Percentiles rank a stretch among this genome's conserved stretches.
These are phyloP conservation scores for Carcharodon carcharias DNA, from an alignment of 2,797 vertebrate genomes.

Conservation along the genomic window DNA sequence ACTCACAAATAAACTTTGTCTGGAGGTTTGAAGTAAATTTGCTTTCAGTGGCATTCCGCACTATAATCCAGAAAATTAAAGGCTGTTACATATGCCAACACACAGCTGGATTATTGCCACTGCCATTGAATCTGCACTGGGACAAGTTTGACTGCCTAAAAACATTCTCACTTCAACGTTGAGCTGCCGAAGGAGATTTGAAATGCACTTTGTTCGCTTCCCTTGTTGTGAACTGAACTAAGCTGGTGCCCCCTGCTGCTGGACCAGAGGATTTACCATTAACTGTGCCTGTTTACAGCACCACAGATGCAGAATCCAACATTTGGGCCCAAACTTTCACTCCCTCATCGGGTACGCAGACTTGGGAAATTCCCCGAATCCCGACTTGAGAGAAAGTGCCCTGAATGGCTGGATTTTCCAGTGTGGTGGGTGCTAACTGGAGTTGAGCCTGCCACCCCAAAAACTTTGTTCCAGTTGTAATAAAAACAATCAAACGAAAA, in stretches of 20 bases:
- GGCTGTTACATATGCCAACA: not conserved
- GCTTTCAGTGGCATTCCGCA: not conserved
- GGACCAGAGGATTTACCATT: not conserved
- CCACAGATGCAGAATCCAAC: not conserved
- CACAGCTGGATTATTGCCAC: not conserved
- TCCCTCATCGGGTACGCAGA: too few species aligned
- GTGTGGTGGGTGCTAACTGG: too few species aligned
- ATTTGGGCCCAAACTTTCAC: not conserved
- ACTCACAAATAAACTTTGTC: not conserved
- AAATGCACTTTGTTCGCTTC: not conserved
- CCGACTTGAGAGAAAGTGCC: too few species aligned
- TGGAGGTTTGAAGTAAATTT: not conserved
- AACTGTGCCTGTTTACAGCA: not conserved
- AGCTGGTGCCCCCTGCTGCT: slow-evolving; percentile 13
- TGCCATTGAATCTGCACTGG: not conserved
- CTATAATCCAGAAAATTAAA: not conserved
- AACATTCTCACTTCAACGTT: not conserved
- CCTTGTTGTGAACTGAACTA: not conserved
- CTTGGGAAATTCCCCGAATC: too few species aligned
- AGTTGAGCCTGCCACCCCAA: too few species aligned
- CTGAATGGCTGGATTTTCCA: too few species aligned
- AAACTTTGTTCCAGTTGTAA: too few species aligned
- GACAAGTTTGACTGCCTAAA: not conserved
- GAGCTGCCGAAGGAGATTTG: not conserved
- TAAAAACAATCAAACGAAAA: too few species aligned